These are phyloP conservation scores for Acleris cristana DNA, from an alignment of 2,888 invertebrate species.

Conservation along the genomic window DNA sequence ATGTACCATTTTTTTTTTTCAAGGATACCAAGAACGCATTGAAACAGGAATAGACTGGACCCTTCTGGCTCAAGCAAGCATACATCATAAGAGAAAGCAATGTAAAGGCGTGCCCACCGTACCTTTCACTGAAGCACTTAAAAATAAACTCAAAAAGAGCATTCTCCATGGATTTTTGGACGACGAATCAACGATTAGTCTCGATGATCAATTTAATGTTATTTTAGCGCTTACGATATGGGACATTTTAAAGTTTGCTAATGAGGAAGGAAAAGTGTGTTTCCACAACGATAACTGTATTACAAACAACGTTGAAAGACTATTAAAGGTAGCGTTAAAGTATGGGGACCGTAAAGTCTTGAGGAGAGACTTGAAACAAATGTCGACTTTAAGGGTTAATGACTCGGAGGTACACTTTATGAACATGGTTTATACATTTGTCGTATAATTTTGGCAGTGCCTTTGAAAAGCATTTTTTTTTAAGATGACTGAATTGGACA, in stretches of 20 bases:
- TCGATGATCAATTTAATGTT: slow-evolving; percentile 68
- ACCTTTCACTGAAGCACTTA: slow-evolving; percentile 61
- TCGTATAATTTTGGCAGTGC: slow-evolving; percentile 10
- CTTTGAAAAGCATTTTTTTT: slow-evolving; percentile 6
- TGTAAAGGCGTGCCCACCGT: slow-evolving; percentile 48
- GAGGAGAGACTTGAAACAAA: slow-evolving; percentile 55
- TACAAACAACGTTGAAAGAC: slow-evolving; percentile 59
- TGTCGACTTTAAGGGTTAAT: slow-evolving; percentile 61
- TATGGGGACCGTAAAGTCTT: slow-evolving; percentile 55
- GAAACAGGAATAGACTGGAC: slow-evolving; percentile 70
- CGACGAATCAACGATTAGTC: slow-evolving; percentile 54
- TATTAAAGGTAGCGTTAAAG: slow-evolving; percentile 61
- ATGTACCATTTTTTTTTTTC: slow-evolving; percentile 15
- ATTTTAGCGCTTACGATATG: slow-evolving; percentile 63
- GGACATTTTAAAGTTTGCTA: slow-evolving; percentile 69
- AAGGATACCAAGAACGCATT: slow-evolving; percentile 70
- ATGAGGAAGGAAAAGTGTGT: slow-evolving; percentile 65
- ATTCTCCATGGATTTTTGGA: slow-evolving; percentile 62
- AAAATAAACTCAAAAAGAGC: slow-evolving; percentile 65
- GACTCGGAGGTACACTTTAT: slow-evolving; percentile 55
- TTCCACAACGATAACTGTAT: slow-evolving; percentile 62
- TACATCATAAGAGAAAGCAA: slow-evolving; percentile 56
- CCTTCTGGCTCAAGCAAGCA: slow-evolving; percentile 54
- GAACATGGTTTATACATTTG: slow-evolving; percentile 1
- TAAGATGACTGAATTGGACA: slow-evolving; percentile 79